A percentile compares a stretch with the other conserved stretches of the same genome.
Evolutionary conservation across 37 sponge, comb jelly and placozoan genomes (phyloP).

Genomic region (Amphimedon queenslandica): DNA sequence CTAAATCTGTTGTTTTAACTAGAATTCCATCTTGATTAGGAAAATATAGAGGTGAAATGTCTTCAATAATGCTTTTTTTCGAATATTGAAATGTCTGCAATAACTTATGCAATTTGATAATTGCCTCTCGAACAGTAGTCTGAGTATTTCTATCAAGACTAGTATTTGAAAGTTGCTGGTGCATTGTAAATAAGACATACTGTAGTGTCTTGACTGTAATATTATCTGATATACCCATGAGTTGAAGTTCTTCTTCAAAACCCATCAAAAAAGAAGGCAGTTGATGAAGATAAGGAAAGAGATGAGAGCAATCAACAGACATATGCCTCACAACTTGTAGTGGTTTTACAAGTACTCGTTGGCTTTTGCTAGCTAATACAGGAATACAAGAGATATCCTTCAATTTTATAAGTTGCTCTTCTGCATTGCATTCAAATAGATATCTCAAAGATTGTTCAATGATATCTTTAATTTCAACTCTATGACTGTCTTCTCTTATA

Average conservation of each 20-base stretch:
- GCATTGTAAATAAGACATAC: neutral
- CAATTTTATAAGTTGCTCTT: neutral
- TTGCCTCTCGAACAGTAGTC: neutral
- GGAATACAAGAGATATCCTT: neutral
- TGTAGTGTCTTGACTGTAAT: neutral
- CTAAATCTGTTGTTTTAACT: neutral
- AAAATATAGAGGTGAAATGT: neutral
- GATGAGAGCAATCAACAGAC: neutral
- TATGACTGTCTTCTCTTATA: neutral
- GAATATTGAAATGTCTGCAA: neutral
- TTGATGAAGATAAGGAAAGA: neutral
- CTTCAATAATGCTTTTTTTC: neutral
- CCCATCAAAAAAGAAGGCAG: neutral
- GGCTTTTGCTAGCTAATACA: neutral
- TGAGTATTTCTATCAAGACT: neutral
- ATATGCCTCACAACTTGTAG: neutral
- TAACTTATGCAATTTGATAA: neutral
- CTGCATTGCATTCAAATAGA: neutral
- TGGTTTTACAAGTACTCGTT: neutral
- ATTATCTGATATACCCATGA: neutral
- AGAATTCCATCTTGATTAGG: neutral
- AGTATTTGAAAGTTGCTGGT: neutral
- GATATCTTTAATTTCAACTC: neutral
- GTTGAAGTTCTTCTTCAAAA: neutral
- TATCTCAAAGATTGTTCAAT: too few species aligned